Base-by-base conservation (phyloP, 2,113 vertebrate species). In the Jaculus jaculus region DNA sequence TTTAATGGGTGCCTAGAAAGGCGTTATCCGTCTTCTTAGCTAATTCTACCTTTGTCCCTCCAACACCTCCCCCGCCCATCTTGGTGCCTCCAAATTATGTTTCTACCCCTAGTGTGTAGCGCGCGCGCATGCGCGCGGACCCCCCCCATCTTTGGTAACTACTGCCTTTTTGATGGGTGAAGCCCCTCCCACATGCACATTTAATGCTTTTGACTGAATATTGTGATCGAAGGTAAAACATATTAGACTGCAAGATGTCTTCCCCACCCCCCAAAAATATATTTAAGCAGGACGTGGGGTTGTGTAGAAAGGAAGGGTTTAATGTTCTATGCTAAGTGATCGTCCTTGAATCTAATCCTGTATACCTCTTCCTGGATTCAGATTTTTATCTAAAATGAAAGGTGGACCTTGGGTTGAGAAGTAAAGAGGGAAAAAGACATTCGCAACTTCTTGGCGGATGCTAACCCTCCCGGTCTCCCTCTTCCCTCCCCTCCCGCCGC, bases 1-100 rank as follows among this genome's bases (percentile, higher is more conserved):
- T 94, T 93, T 90, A 84, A 92, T 65, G 69, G n/a, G n/a, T 26
- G 66, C 60, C 90, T 91, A 75, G 77, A 81, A 65, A 47, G 73
- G 65, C 30, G 11, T 73, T 83, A 83, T 42, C 28, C 34, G 68
- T 86, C 88, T 90, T 84, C 42, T 1, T 54, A 77, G 84, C 58
- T 63, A 30, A 83, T 68, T 86, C 63, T 87, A 92, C 42, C 83
- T 96, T 94, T 89, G 93, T 81, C 88, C 81, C 77, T 80, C 7
- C 18, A 85, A 32, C 0, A 32, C 42, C 91, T 28, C 21, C 37
- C 18, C 12, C 15, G n/a, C 34, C 28, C 69, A 23, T 93, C 79
- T 58, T 24, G 5, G 12, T n/a, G 81, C 32, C 39, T 72, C 63
- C 37, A 12, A 94, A 81, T 30, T 93, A 51, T 92, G 71, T 13